A percentile compares a stretch with the other conserved stretches of the same genome.
Conservation (phyloP, 2,888 invertebrate genomes). For the Acronicta alni region DNA sequence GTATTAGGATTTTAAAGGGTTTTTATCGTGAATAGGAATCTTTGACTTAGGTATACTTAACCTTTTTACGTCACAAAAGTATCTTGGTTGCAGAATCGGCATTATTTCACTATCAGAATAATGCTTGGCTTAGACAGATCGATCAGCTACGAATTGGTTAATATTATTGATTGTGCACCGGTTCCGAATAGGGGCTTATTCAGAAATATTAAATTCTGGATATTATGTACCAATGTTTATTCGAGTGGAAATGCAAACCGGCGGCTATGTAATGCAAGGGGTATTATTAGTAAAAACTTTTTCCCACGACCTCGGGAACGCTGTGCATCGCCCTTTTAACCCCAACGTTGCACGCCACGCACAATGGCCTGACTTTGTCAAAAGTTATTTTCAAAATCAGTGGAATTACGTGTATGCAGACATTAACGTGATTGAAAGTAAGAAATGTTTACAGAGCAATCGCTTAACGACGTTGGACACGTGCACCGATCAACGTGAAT, state of each 20-base stretch:
- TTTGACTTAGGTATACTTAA: too few species aligned
- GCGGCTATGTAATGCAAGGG: neutral
- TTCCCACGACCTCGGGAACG: neutral
- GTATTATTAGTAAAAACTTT: neutral
- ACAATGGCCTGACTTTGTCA: neutral
- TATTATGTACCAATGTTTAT: neutral
- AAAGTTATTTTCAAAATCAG: constrained; percentile 17
- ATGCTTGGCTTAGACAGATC: too few species aligned
- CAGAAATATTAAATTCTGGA: neutral
- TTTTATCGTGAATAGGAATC: too few species aligned
- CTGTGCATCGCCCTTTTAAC: constrained; percentile 1
- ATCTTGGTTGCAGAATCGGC: too few species aligned
- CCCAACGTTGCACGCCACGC: neutral
- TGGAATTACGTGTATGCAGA: constrained; percentile 3
- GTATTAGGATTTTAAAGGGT: too few species aligned
- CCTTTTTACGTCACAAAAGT: too few species aligned
- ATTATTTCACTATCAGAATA: too few species aligned
- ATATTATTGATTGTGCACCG: neutral
- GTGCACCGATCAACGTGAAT: constrained; percentile 62
- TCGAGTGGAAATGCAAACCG: neutral
- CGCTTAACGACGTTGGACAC: constrained; percentile 57
- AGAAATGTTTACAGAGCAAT: constrained; percentile 45
- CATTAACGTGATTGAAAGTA: constrained; percentile 18
- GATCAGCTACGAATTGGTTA: too few species aligned
- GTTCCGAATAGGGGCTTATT: too few species aligned